Percentiles rank a stretch among this genome's conserved stretches.
Evolutionary conservation across 2,113 vertebrate genomes (phyloP).

Genomic region (Alligator sinensis): DNA sequence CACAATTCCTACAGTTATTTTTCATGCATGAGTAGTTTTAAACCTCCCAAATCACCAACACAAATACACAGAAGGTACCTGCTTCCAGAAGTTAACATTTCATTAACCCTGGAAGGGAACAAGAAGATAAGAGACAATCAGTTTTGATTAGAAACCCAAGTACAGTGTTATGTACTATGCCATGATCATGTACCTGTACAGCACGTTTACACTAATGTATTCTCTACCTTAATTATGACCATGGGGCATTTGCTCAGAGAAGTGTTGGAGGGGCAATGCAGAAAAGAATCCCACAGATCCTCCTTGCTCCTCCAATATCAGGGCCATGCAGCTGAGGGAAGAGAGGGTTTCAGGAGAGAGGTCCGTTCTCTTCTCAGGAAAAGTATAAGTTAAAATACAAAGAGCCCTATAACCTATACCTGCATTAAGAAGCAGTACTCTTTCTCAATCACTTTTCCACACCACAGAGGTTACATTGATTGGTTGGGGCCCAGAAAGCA

Average conservation of each 20-base stretch:
- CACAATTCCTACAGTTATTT: conserved; percentile 50
- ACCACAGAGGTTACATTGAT: fast-evolving
- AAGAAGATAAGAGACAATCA: neutral
- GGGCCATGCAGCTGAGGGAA: neutral
- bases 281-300: neutral
- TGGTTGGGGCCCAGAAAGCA: neutral
- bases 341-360: neutral
- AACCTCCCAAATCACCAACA: conserved; percentile 31
- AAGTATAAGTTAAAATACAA: neutral
- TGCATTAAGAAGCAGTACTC: neutral
- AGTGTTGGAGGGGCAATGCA: neutral
- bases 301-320: neutral
- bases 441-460: neutral
- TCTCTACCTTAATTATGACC: neutral
- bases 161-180: neutral
- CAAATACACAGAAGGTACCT: conserved; percentile 13
- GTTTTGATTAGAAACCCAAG: neutral
- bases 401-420: neutral
- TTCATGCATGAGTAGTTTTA: conserved; percentile 53
- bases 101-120: neutral
- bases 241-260: fast-evolving
- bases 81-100: conserved; percentile 22
- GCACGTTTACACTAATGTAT: neutral
- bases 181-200: neutral
- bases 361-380: neutral